Evolutionary conservation across 2,888 invertebrate species (phyloP).

Genomic region (Lithophane ornitopus): DNA sequence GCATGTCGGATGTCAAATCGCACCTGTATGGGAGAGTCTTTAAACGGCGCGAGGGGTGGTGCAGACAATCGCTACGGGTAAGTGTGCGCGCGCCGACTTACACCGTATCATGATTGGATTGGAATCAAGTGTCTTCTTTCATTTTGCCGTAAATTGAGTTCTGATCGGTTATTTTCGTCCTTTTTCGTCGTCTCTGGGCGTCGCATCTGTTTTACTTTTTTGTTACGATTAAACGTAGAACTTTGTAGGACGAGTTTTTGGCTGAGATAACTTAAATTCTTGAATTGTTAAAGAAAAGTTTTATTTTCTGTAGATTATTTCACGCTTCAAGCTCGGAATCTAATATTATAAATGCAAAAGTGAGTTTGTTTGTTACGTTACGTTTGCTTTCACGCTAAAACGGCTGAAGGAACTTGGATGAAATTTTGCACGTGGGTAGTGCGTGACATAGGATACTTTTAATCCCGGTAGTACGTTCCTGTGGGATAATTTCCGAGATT

Average conservation of each 20-base stretch:
- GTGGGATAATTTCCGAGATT: too few relatives aligned
- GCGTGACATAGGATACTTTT: too few relatives aligned
- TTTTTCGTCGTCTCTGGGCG: conserved; percentile 24
- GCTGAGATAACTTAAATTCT: conserved; percentile 6
- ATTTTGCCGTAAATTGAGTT: conserved; percentile 67
- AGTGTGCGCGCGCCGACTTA: conserved; percentile 57
- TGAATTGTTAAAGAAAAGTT: not conserved
- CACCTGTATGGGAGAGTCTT: not conserved
- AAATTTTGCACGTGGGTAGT: too few relatives aligned
- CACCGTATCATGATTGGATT: conserved; percentile 64
- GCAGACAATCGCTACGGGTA: conserved; percentile 51
- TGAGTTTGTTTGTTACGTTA: too few relatives aligned
- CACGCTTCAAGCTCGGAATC: not conserved
- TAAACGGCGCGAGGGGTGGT: not conserved
- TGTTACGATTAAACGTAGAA: conserved; percentile 16
- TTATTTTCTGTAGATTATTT: conserved; percentile 1
- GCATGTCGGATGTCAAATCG: not conserved
- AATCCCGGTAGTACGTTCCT: too few relatives aligned
- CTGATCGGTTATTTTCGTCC: conserved; percentile 50
- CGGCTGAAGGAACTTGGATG: too few relatives aligned
- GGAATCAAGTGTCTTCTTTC: conserved; percentile 67
- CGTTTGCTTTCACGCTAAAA: too few relatives aligned
- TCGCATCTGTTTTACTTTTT: conserved; percentile 58
- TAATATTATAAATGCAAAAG: too few relatives aligned
- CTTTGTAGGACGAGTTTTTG: not conserved